Evolutionary conservation across 2,797 vertebrate genomes (phyloP), one percentile per base, ranked within the genome.

Genomic region (Hapalemur alaotrensis): DNA sequence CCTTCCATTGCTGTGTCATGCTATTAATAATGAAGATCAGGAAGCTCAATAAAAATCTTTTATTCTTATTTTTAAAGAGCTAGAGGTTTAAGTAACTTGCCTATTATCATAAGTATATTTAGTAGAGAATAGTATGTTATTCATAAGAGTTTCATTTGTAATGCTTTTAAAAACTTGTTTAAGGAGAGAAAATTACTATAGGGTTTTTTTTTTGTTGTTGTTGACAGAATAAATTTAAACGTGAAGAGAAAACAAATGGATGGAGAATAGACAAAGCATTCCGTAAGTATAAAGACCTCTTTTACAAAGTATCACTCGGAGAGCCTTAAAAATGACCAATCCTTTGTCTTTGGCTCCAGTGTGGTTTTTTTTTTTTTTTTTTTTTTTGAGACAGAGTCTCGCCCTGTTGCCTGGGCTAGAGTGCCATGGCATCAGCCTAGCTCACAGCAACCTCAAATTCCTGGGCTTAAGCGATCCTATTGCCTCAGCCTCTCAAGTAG

Each of bases 191-290:
- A 83, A 65, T 79, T 95, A 97, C 72, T 72, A 17, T 95, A 86
- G 48, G 28, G 10, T 80, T 93, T 96, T 95, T 93, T 96, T 95
- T 72, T 97, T 94, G n/a, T 88, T 95, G 13, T 95, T 86, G 32
- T 91, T 98, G 98, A 96, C 98, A 99, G 99, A 99, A 99, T 98
- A 99, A 99, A 98, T 99, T 99, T 98, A 99, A 99, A 98, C 99
- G 99, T 95, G 99, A 99, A 95, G 99, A 99, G 97, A 99, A 99
- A 96, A 87, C 97, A 76, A 99, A 99, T 97, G 98, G 99, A 65
- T 99, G 99, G 99, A 99, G 99, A 98, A 99, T 99, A 97, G 99
- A 99, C 98, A 99, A 99, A 99, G 99, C 99, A 88, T 99, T 99
- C 97, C 99, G 99, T 99, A 98, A 99, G 99, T 99, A 96, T 96